Base-by-base conservation (phyloP, 2,888 invertebrate species). In the Ormyrus nitidulus region DNA sequence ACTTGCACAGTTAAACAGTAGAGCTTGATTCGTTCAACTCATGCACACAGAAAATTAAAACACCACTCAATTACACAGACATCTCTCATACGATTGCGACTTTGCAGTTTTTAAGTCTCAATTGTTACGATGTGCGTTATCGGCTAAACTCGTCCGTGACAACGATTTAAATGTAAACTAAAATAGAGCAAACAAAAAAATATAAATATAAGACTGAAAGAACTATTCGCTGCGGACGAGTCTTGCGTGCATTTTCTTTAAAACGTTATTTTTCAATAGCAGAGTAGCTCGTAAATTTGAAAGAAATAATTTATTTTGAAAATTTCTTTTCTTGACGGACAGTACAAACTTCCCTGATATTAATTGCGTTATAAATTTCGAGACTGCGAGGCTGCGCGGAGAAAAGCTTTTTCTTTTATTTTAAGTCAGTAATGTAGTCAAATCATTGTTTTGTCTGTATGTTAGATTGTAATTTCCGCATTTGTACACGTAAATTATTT, bases 301-400 rank as follows among this genome's bases (percentile, higher is more conserved):
- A 34, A 34, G 34, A 34, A 56, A 9, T 44, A 61, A 68, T 61
- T 70, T 58, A 34, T 70, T 53, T 13, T 19, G 34, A 34, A 34
- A 71, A 34, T 62, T 54, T 13, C 75, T 71, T 78, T 77, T 71
- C 62, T 72, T 10, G n/a, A 77, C 58, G 34, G 58, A 77, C 71
- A 77, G 81, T 81, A 81, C 77, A 81, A 81, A 71, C 51, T 74
- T 65, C 44, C 61, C 75, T 79, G 81, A 81, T 75, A 79, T 76
- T 75, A 79, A 65, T 65, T 71, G 71, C 54, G 56, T 68, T 80
- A 19, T 66, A 34, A 73, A 75, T 70, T 74, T 64, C 34, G 69
- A 73, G 64, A 77, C 61, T 74, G 64, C 70, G 70, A 61, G 44
- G 44, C 54, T 74, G 66, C 62, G 66, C 64, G 71, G 62, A 75